Conservation (phyloP, 1,140 invertebrate genomes). For the Chironomus tepperi region DNA sequence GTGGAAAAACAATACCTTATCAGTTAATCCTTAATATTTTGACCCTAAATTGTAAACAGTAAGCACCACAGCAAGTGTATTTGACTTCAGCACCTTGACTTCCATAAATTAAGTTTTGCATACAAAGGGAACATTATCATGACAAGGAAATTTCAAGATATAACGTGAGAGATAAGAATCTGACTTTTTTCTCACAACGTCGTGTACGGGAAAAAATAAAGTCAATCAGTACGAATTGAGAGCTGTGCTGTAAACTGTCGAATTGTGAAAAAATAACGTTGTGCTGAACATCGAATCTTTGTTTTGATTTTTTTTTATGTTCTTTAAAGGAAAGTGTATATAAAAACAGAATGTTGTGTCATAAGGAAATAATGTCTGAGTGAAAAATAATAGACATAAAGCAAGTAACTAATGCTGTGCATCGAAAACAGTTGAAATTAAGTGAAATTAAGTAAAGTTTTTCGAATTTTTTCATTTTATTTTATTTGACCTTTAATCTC, state of each 20-base stretch:
- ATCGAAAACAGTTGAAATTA: neutral
- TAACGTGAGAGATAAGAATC: too few species aligned
- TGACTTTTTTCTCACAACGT: neutral
- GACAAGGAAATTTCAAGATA: too few species aligned
- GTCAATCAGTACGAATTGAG: neutral
- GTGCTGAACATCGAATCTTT: neutral
- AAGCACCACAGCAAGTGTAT: too few species aligned
- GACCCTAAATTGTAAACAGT: too few species aligned
- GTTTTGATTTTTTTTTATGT: neutral
- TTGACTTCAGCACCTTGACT: too few species aligned
- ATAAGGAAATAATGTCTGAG: neutral
- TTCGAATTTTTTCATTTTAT: too few species aligned
- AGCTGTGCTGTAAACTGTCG: neutral
- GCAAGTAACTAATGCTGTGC: neutral
- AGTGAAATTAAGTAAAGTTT: too few species aligned
- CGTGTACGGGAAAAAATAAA: neutral
- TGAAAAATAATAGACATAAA: neutral
- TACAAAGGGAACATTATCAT: too few species aligned
- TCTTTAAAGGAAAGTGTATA: neutral
- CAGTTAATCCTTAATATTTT: too few species aligned
- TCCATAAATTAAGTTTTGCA: too few species aligned
- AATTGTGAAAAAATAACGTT: neutral
- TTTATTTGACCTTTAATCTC: neutral
- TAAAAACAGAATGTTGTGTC: neutral
- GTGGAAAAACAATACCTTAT: too few species aligned